Evolutionary conservation across 30 jellyfish, hydroid and myxozoan genomes (phyloP), one percentile per base, ranked within the genome.

Genomic region (Morbakka virulenta): DNA sequence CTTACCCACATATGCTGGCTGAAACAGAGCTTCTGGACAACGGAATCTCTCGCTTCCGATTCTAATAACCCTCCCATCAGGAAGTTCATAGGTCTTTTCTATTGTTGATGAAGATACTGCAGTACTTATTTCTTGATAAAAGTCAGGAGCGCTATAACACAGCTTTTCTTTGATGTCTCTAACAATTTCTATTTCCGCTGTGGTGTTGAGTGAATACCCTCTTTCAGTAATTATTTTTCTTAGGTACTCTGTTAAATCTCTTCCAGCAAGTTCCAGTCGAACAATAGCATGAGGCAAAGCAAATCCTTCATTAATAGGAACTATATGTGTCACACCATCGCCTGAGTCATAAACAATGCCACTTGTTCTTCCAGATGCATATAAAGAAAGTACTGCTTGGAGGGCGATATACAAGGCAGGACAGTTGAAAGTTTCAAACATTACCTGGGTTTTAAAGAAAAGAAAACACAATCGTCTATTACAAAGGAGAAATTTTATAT

Each of bases 281-380:
- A 94, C 84, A 89, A 94, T 94, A 95, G 99, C 99, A 52, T 94
- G 99, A 49, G 99, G 99, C 69, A 94, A 96, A 86, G 99, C 99
- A 87, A 87, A 94, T 70, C 99, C 99, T 75, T 94, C 99, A 64
- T 94, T 87, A 86, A 94, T 94, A 52, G 99, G 99, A 65, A 94
- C 99, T 12, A 97, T 94, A 95, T 94, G 99, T 77, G 98, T 88
- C 77, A 94, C 99, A 87, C 99, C 99, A 88, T 94, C 99, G n/a
- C 99, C 99, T 63, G 99, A 94, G 63, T 94, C 99, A 72, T 87
- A 89, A 91, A 94, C 99, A 77, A 94, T 94, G 83, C 99, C 99
- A 67, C 97, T 94, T 89, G 99, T 94, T 87, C 99, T 97, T 51
- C 99, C 99, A 67, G 99, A 94, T 26, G 99, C 99, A 85, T 94